A percentile compares a stretch with the other conserved stretches of the same genome.
phyloP scores from a whole-genome alignment of 2,113 vertebrate species.

The Coreoperca whiteheadi region DNA sequence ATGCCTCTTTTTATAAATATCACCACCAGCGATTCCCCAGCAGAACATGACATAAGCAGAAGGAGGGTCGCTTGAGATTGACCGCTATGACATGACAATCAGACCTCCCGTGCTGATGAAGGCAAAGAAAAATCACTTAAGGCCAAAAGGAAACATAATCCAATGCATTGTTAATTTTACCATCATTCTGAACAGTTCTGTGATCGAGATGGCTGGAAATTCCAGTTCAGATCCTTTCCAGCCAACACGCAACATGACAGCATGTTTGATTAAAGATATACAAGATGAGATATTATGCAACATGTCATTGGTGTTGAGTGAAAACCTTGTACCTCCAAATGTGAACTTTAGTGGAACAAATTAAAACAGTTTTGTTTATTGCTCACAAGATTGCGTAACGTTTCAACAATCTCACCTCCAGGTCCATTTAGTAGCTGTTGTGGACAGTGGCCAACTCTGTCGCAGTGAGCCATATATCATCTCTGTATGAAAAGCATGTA shows the following conservation, averaged over 20 bases:
- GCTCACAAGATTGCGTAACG: neutral
- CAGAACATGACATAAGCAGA: constrained; percentile 72
- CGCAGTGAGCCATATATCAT: no score
- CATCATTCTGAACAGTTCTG: constrained; percentile 37
- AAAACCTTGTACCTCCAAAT: constrained; percentile 11
- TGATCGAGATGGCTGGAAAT: constrained; percentile 13
- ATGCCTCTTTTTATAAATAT: constrained; percentile 65
- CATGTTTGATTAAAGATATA: constrained; percentile 58
- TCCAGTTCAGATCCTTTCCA: constrained; percentile 31
- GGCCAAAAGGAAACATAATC: constrained; percentile 68
- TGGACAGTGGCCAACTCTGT: neutral
- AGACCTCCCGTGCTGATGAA: constrained; percentile 58
- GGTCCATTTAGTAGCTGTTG: neutral
- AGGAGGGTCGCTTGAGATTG: constrained; percentile 54
- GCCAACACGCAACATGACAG: constrained; percentile 66
- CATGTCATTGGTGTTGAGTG: neutral
- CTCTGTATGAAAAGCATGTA: no score
- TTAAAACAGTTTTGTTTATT: constrained; percentile 30
- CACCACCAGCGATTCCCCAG: constrained; percentile 38
- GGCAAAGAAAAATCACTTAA: constrained; percentile 52
- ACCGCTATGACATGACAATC: constrained; percentile 70
- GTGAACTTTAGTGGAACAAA: constrained; percentile 28
- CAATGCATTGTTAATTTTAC: constrained; percentile 55
- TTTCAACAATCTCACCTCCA: neutral
- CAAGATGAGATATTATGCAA: constrained; percentile 39